Conservation (phyloP, 2,113 vertebrate species). For the Rousettus leschenaultii region DNA sequence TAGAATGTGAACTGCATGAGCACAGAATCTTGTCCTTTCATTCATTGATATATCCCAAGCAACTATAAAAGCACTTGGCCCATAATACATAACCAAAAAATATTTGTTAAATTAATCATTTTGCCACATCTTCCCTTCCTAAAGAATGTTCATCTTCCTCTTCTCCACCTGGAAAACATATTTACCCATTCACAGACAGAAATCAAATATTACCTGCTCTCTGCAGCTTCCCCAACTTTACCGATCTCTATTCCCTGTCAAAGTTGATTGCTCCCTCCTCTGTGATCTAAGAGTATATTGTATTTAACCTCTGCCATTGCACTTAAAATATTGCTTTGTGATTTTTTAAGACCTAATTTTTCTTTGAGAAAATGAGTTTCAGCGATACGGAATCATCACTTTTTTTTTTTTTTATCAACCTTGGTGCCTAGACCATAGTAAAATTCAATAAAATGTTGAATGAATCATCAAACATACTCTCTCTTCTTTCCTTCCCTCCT, state of each 20-base stretch:
- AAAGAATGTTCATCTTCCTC: neutral
- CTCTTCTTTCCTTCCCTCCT: neutral
- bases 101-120: neutral
- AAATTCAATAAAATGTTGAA: constrained; percentile 49
- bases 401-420: constrained; percentile 44
- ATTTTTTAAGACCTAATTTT: constrained; percentile 41
- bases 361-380: constrained; percentile 40
- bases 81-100: neutral
- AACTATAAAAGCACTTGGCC: neutral
- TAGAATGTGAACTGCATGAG: neutral
- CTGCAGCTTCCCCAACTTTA: neutral
- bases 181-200: neutral
- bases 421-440: neutral
- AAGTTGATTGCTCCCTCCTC: neutral
- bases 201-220: neutral
- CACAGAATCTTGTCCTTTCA: neutral
- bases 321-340: constrained; percentile 21
- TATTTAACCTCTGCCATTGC: constrained; percentile 31
- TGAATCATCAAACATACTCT: neutral
- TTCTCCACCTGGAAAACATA: neutral
- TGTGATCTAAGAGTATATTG: neutral
- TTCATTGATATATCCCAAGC: neutral
- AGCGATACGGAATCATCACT: constrained; percentile 31
- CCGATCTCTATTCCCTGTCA: neutral
- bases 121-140: neutral